Evolutionary conservation across 1,140 invertebrate genomes (phyloP).

Genomic region (Pseudoatta argentina): DNA sequence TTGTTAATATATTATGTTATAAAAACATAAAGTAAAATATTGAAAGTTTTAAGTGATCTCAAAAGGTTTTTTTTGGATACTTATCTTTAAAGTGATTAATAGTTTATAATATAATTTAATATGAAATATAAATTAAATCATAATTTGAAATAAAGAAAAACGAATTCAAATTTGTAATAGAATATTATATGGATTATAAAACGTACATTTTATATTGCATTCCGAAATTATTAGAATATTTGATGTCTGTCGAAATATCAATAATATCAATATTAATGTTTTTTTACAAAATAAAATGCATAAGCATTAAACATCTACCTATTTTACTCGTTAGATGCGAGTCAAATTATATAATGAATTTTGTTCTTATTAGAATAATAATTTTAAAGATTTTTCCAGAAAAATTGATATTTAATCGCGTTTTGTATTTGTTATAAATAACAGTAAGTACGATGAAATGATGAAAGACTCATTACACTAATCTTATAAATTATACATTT

Average conservation of each 20-base stretch:
- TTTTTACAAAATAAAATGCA: neutral
- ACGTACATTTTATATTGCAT: neutral
- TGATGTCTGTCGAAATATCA: neutral
- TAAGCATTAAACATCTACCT: neutral
- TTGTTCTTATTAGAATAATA: constrained; percentile 10
- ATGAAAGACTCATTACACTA: neutral
- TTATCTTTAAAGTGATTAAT: neutral
- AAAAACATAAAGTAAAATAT: neutral
- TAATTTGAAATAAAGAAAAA: constrained; percentile 4
- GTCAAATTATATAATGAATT: neutral
- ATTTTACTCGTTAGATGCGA: neutral
- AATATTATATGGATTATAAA: constrained; percentile 5
- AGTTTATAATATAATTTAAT: neutral
- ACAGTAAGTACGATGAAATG: neutral
- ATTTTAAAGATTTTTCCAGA: neutral
- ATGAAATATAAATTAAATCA: neutral
- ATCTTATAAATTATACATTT: constrained; percentile 12
- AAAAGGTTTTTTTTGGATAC: neutral
- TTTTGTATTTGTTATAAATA: neutral
- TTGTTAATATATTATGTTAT: neutral
- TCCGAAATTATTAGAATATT: neutral
- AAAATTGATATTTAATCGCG: neutral
- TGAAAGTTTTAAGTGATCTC: neutral
- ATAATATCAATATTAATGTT: neutral
- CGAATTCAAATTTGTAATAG: neutral